These are phyloP conservation scores for Cryptomyrus ogoouensis DNA, from an alignment of 2,113 vertebrate genomes.

Conservation along the genomic window DNA sequence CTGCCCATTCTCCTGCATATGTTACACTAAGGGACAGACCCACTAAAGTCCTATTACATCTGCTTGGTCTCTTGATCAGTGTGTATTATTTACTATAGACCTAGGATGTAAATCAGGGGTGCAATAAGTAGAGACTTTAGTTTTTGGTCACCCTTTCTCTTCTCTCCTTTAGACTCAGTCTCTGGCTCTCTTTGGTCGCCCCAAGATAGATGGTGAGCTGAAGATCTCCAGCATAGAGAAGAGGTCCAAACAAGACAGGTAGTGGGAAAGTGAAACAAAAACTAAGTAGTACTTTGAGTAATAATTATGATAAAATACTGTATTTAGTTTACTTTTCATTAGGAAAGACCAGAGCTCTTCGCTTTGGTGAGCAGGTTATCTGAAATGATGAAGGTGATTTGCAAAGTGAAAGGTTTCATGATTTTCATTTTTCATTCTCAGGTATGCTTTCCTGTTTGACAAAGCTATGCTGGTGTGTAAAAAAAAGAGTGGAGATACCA, in stretches of 20 bases:
- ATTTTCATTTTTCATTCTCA: conserved; percentile 39
- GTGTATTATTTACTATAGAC: background rate
- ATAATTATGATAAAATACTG: background rate
- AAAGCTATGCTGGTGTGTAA: conserved; percentile 90
- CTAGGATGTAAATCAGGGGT: background rate
- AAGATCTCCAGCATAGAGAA: conserved; percentile 74
- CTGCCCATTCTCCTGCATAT: background rate
- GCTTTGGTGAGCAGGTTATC: background rate
- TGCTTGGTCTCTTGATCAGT: background rate
- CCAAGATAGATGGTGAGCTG: conserved; percentile 87
- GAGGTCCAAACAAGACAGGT: conserved; percentile 88
- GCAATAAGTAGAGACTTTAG: background rate
- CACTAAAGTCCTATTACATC: background rate
- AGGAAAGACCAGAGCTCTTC: background rate
- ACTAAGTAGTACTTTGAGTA: background rate
- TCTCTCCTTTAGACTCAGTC: conserved; percentile 65
- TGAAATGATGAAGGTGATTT: background rate
- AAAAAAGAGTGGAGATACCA: conserved; percentile 76
- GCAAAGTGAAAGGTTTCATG: background rate
- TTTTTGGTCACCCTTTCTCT: background rate
- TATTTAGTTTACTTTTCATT: background rate
- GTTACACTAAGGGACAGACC: background rate
- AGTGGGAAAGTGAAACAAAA: background rate
- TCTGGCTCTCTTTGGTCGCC: conserved; percentile 78
- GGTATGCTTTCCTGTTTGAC: conserved; percentile 88